Base-by-base conservation (phyloP, 2,113 vertebrate genomes). In the Myxocyprinus asiaticus region DNA sequence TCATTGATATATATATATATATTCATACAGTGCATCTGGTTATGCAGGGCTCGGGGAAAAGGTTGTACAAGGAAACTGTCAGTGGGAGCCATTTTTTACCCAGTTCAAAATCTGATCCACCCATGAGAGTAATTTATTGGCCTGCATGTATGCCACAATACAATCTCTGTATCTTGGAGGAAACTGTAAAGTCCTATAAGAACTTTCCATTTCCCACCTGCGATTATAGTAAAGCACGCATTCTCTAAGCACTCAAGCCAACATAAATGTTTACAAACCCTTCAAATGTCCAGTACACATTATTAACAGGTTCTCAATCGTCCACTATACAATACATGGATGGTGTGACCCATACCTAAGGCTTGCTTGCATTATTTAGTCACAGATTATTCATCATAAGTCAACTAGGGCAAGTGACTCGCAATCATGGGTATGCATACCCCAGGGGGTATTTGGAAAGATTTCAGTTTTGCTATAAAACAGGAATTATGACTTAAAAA, bases 161-260 rank as follows among this genome's bases (percentile, higher is more conserved):
- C 74, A 76, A 66, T 76, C 59, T 76, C 48, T 17, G 22, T 44
- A 65, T 76, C 74, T 66, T 65, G 33, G 47, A 33, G 62, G 48
- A 65, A 76, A 76, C 74, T 44, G 62, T 44, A 65, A 76, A 74
- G 50, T 76, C 12, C 14, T 65, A 48, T 53, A 53, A 53, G 62
- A 63, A 10, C 62, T 15, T 76, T 76, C 73, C 73, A 76, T 55
- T 33, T 76, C 48, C 74, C 74, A 55, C 62, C 74, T 76, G 73
- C n/a, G 48, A 55, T 76, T 76, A 65, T 9, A 65, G 62, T 65
- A 53, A 51, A 76, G 45, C 62, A 66, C 0, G 7, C 48, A 55
- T 17, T 43, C 61, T 58, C 14, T 58, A 58, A 58, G 55, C 53
- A 11, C 53, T 56, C 14, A 51, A 53, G 74, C 74, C 74, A 76